Percentiles rank a stretch among this genome's conserved stretches.
phyloP scores from a whole-genome alignment of 2,113 vertebrate species.

The Camelus dromedarius region DNA sequence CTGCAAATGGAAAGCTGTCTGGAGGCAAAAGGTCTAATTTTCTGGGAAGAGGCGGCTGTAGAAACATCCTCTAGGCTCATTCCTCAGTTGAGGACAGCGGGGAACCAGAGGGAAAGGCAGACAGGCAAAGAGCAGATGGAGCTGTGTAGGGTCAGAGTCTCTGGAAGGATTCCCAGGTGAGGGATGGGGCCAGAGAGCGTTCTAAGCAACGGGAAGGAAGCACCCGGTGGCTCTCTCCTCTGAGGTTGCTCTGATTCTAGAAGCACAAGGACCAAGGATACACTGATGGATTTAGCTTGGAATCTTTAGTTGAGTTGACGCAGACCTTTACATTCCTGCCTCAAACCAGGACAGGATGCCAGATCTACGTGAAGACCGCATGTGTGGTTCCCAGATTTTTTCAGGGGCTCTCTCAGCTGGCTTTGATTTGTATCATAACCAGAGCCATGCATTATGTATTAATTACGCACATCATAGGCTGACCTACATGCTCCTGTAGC shows the following conservation, averaged over 20 bases:
- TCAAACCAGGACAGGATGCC: background rate
- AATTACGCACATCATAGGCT: background rate
- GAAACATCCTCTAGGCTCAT: background rate
- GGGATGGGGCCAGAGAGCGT: background rate
- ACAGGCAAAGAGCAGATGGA: conserved; percentile 16
- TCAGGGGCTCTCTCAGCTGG: background rate
- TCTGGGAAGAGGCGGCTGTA: background rate
- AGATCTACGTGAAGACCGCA: background rate
- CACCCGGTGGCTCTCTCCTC: background rate
- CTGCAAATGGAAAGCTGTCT: background rate
- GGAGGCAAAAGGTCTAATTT: background rate
- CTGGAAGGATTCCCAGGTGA: conserved; percentile 61
- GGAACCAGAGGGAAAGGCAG: conserved; percentile 36
- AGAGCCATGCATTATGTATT: background rate
- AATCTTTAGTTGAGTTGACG: background rate
- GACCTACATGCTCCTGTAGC: background rate
- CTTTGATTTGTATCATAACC: conserved; percentile 9
- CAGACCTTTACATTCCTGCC: background rate
- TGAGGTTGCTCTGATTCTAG: background rate
- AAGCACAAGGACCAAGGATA: background rate
- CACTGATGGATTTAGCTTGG: background rate
- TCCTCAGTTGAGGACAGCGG: background rate
- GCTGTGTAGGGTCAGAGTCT: conserved; percentile 4
- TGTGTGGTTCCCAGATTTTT: background rate
- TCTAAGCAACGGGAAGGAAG: background rate